Evolutionary conservation across 2,797 vertebrate species (phyloP), one percentile per base, ranked within the genome.

Genomic region (Spinibarbus caldwelli): DNA sequence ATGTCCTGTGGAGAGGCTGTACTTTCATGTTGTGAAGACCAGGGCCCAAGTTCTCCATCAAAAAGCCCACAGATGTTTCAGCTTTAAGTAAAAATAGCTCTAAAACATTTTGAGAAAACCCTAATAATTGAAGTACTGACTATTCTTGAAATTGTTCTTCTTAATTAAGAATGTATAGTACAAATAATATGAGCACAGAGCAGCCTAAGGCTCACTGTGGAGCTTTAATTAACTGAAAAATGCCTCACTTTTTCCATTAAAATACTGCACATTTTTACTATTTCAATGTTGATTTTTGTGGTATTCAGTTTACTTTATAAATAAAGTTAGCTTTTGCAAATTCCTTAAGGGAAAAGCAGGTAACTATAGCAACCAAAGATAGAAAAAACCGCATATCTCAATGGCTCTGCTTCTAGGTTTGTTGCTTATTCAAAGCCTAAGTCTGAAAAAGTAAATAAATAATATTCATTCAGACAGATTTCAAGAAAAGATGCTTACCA

Each of bases 401-500:
- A 62, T 0, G 8, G 4, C 54, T 43, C n/a, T 43, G 38, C 36
- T 78, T 78, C 11, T 38, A 0, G 17, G 7, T 68, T 23, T 70
- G 36, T 68, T 23, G 36, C 26, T 7, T 66, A 17, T 66, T 34
- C 29, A 19, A 66, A 31, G 29, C 21, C 9, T 17, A 34, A 66
- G 64, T 19, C 29, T 62, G 62, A 34, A 34, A 19, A 34, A 10
- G 41, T 7, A 11, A 19, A 73, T 9, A 23, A 31, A 14, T 8
- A 52, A 23, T 3, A 76, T 5, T 23, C 2, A 23, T 54, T 76
- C 12, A 26, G 62, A 88, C 26, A 83, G 31, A 89, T 59, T 5
- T 1, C 15, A 43, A 21, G 10, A 47, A 67, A n/a, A 90, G 29
- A 64, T 87, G 96, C 97, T 96, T 93, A 95, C 98, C 97, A 93